Evolutionary conservation across 2,113 vertebrate genomes (phyloP).

Genomic region (Terrapene triunguis): DNA sequence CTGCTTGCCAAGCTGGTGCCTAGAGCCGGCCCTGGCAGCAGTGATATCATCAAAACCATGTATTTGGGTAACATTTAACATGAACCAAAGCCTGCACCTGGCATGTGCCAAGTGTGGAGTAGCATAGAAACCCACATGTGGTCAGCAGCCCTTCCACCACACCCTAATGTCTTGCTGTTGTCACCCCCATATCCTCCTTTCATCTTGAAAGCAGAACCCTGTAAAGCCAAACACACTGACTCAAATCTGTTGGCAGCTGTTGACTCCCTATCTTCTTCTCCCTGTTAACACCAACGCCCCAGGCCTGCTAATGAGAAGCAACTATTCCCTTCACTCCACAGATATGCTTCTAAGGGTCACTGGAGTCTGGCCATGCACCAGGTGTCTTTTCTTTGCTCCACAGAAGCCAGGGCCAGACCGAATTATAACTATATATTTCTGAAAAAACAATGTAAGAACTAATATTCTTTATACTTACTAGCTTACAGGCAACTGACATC

Average conservation of each 20-base stretch:
- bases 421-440: neutral
- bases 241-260: neutral
- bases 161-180: neutral
- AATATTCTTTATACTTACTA: neutral
- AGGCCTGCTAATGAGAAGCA: neutral
- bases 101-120: rapidly evolving
- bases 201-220: neutral
- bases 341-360: neutral
- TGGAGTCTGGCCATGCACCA: neutral
- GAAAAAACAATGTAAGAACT: neutral
- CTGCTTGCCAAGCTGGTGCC: too few relatives aligned
- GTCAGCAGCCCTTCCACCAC: neutral
- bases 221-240: neutral
- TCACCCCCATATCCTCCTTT: neutral
- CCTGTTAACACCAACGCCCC: neutral
- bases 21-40: neutral
- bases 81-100: neutral
- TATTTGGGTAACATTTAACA: neutral
- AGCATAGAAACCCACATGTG: neutral
- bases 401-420: neutral
- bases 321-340: neutral
- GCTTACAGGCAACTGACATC: neutral
- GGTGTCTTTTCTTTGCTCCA: neutral
- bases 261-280: neutral
- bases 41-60: neutral